Percentiles rank a stretch among this genome's conserved stretches.
These are phyloP conservation scores for Acrossocheilus fasciatus DNA, from an alignment of 2,797 vertebrate genomes.

Conservation along the genomic window DNA sequence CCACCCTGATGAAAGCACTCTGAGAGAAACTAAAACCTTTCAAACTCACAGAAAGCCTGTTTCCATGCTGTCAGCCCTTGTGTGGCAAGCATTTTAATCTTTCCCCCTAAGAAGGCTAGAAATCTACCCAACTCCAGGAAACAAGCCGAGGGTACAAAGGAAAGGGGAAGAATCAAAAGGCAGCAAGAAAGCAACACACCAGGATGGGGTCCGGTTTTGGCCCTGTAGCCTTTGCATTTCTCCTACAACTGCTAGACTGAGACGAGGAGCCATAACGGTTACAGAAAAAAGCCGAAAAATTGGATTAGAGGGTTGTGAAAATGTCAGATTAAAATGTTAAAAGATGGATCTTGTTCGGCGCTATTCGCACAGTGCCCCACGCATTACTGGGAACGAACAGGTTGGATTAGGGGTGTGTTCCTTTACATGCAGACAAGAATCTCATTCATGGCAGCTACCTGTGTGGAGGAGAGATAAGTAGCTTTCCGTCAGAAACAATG, in stretches of 20 bases:
- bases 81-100: conserved; percentile 79
- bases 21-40: conserved; percentile 12
- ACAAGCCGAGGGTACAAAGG: conserved; percentile 74
- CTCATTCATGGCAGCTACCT: conserved; percentile 86
- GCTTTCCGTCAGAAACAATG: conserved; percentile 81
- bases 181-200: conserved; percentile 70
- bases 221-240: conserved; percentile 70
- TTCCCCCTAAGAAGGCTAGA: conserved; percentile 71
- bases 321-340: conserved; percentile 71
- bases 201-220: conserved; percentile 77
- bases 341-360: conserved; percentile 76
- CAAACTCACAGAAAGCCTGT: conserved; percentile 44
- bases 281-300: conserved; percentile 71
- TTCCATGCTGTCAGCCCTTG: conserved; percentile 52
- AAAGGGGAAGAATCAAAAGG: conserved; percentile 67
- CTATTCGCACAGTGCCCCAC: conserved; percentile 77
- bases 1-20: conserved; percentile 19
- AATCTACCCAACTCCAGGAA: conserved; percentile 74
- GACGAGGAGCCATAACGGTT: conserved; percentile 38
- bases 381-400: conserved; percentile 81
- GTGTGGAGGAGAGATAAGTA: conserved; percentile 81
- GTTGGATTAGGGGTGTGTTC: conserved; percentile 75
- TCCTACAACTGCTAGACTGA: conserved; percentile 60
- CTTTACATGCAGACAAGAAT: conserved; percentile 84
- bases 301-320: conserved; percentile 74